phyloP scores from a whole-genome alignment of 2,888 invertebrate species.

The Orgyia antiqua region DNA sequence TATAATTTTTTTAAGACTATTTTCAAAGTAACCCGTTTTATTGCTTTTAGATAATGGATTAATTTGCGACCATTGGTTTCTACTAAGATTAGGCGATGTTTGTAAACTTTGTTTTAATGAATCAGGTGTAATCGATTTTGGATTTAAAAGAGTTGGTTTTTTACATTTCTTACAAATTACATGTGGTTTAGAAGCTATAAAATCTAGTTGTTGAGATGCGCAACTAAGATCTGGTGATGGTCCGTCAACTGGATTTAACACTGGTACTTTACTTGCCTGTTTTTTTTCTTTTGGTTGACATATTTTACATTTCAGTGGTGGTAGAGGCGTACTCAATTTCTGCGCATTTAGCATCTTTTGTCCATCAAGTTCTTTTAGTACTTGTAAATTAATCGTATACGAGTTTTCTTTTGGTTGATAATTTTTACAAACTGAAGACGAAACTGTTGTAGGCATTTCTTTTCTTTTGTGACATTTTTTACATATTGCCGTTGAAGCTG shows the following conservation, averaged over 20 bases:
- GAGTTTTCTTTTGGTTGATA: background rate
- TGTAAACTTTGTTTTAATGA: background rate
- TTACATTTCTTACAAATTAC: too few species aligned
- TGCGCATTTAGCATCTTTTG: too few species aligned
- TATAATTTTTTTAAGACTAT: constrained; percentile 30
- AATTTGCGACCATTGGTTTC: background rate
- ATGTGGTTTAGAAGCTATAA: too few species aligned
- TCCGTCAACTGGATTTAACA: background rate
- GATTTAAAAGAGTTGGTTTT: background rate
- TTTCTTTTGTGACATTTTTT: background rate
- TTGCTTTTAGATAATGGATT: background rate
- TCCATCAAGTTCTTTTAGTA: too few species aligned
- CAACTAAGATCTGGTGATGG: background rate
- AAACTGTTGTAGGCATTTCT: background rate
- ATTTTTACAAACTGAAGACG: background rate
- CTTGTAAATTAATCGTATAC: too few species aligned
- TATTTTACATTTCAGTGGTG: background rate
- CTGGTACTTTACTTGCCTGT: background rate
- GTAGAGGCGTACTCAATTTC: too few species aligned
- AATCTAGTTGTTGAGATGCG: background rate
- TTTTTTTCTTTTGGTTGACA: background rate
- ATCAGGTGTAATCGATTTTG: background rate
- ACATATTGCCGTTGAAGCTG: background rate
- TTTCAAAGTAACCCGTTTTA: constrained; percentile 30
- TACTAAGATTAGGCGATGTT: background rate